Evolutionary conservation across 2,888 invertebrate species (phyloP), one percentile per base, ranked within the genome.

Genomic region (Catonia carolina): DNA sequence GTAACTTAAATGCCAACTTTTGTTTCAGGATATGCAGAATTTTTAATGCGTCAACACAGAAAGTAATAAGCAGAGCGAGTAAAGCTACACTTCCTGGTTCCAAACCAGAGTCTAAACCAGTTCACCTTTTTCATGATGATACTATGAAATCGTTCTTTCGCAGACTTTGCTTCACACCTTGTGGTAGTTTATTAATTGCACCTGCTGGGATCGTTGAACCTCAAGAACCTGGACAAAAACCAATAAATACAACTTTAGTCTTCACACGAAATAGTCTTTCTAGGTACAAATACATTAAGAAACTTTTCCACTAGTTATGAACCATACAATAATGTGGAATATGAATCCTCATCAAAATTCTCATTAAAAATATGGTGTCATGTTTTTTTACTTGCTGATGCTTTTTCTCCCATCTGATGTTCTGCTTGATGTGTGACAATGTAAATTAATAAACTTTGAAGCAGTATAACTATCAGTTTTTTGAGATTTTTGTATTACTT

Each of bases 121-220:
- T 85, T 12, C 79, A 87, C 33, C 75, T 93, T 42, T 96, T 87
- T 73, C 88, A 93, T 66, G 95, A 96, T 66, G 95, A 95, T 70
- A 94, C 94, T 0, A 77, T 95, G 62, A 90, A 93, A 72, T 92
- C 97, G 0, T 99, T 93, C 73, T 96, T 91, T 70, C 79, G 99
- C 39, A 78, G 98, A 33, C 73, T 97, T 22, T 80, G 85, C 45
- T 99, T 94, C 70, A 89, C 92, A 20, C 93, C 95, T 0, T 95
- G 96, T 72, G 99, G 98, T 0, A 78, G 86, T 68, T 73, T 98
- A 47, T 73, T 99, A 18, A 81, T 97, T n/a, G 87, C 89, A 0
- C 98, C 99, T 0, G 86, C 93, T 0, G 97, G 96, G 1, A 80
- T 86, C 54, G 76, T 92, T 1, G 89, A 89, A 67, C 27, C 27